Conservation (phyloP, 1,140 invertebrate species). For the Ridgeia piscesae region DNA sequence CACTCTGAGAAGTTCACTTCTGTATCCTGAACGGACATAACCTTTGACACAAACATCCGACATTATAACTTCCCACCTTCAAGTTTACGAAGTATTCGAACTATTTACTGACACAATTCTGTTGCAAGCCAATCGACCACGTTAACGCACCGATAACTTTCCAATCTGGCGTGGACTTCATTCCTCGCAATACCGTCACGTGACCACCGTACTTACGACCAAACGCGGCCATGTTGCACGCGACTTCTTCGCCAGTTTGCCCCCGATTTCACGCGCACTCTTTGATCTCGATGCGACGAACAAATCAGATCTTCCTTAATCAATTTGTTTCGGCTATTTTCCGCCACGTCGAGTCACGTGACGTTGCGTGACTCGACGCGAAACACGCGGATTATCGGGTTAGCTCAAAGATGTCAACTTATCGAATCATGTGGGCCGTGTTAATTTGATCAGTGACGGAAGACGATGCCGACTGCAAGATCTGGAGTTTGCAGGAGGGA, state of each 20-base stretch:
- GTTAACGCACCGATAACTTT: not conserved
- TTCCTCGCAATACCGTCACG: not conserved
- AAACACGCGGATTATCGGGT: not conserved
- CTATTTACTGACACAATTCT: not conserved
- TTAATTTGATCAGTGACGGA: not conserved
- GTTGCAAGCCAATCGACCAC: not conserved
- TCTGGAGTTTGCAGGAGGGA: not conserved
- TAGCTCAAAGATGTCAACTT: conserved; percentile 1
- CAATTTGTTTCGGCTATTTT: not conserved
- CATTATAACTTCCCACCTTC: not conserved
- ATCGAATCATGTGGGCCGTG: not conserved
- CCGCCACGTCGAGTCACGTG: not conserved
- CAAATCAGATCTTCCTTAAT: not conserved
- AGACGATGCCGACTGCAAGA: not conserved
- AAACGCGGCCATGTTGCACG: not conserved
- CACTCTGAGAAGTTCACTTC: too few relatives aligned
- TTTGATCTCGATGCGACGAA: not conserved
- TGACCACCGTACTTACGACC: not conserved
- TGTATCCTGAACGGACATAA: too few relatives aligned
- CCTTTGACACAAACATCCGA: not conserved
- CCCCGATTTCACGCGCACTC: not conserved
- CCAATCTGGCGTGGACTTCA: not conserved
- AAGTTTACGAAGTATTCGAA: not conserved
- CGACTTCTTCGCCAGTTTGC: not conserved
- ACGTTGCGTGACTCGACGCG: not conserved